Percentiles rank a stretch among this genome's conserved stretches.
Evolutionary conservation across 2,113 vertebrate species (phyloP).

Genomic region (Oxyura jamaicensis): DNA sequence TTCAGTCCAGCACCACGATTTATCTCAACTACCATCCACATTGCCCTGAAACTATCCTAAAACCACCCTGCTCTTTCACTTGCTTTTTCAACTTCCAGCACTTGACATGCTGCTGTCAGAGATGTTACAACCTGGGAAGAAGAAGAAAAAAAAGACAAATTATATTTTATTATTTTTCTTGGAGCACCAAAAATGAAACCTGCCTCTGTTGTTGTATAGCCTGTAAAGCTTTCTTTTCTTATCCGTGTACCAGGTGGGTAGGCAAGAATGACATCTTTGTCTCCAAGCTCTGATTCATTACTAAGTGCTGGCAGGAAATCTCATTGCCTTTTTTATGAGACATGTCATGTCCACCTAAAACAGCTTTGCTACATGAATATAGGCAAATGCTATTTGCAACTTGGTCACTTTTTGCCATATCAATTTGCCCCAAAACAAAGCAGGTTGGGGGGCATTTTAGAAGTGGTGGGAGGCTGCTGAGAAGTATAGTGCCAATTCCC

Average conservation of each 20-base stretch:
- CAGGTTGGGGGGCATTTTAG: background rate
- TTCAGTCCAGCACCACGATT: background rate
- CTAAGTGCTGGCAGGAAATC: background rate
- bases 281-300: background rate
- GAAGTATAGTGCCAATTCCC: background rate
- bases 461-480: background rate
- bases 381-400: background rate
- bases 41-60: background rate
- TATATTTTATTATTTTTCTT: background rate
- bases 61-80: background rate
- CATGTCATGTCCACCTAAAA: background rate
- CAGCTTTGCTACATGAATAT: background rate
- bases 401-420: background rate
- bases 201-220: background rate
- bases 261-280: background rate
- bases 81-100: background rate
- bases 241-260: background rate
- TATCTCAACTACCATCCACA: background rate
- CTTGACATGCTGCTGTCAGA: background rate
- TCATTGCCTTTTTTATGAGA: background rate
- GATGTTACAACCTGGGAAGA: background rate
- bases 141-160: background rate
- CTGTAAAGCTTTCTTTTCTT: background rate
- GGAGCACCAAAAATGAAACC: background rate
- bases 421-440: background rate